phyloP scores from a whole-genome alignment of 2,888 invertebrate genomes.

The Cantharis rustica region DNA sequence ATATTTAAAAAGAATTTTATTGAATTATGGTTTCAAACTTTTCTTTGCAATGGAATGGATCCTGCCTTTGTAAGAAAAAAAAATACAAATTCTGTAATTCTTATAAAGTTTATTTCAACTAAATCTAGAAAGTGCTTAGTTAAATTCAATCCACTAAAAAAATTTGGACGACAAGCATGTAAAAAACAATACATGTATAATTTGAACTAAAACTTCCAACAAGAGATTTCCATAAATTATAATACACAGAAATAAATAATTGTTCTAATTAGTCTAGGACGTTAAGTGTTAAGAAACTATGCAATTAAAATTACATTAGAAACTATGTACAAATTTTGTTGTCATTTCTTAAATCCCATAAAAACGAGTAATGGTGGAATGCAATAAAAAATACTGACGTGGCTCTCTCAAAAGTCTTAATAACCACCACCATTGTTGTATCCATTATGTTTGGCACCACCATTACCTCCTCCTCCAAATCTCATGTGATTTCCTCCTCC shows the following conservation, averaged over 20 bases:
- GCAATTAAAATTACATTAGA: background rate
- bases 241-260: background rate
- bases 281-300: background rate
- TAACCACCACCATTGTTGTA: conserved; percentile 33
- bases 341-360: background rate
- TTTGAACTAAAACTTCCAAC: background rate
- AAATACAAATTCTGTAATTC: background rate
- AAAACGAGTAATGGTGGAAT: background rate
- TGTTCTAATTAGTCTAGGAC: background rate
- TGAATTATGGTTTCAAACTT: too few relatives aligned
- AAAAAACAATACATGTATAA: background rate
- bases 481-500: conserved; percentile 35
- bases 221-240: background rate
- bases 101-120: background rate
- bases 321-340: background rate
- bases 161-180: background rate
- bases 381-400: background rate
- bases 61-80: background rate
- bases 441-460: conserved; percentile 33
- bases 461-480: conserved; percentile 31
- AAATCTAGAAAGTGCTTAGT: background rate
- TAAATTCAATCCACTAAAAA: background rate
- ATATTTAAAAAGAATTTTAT: too few relatives aligned
- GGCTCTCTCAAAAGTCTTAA: background rate
- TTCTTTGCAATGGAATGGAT: background rate